These are phyloP conservation scores for Eufriesea mexicana DNA, from an alignment of 1,140 invertebrate species.

Conservation along the genomic window DNA sequence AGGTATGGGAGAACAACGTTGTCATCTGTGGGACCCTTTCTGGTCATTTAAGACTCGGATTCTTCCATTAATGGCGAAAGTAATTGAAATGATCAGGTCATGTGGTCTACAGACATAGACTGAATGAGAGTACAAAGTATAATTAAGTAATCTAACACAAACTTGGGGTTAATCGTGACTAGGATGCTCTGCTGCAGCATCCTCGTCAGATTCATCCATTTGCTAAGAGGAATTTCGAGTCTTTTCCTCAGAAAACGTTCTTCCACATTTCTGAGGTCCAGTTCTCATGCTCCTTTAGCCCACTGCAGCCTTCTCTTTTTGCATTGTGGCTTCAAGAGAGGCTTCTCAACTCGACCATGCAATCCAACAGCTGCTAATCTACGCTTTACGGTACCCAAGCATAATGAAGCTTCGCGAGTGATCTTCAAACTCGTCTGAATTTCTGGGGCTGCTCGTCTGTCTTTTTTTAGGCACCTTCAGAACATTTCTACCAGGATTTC, in stretches of 20 bases:
- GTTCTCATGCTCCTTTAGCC: not conserved
- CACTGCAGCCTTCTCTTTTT: not conserved
- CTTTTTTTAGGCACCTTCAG: too few species aligned
- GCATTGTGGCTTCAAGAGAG: not conserved
- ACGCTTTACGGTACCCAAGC: not conserved
- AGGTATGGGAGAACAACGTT: too few species aligned
- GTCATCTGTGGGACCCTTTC: too few species aligned
- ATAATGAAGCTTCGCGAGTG: not conserved
- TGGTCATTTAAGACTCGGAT: too few species aligned
- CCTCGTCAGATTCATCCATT: not conserved
- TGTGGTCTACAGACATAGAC: too few species aligned
- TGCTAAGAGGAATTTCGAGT: not conserved
- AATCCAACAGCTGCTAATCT: not conserved
- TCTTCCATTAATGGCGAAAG: too few species aligned
- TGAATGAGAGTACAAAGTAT: too few species aligned
- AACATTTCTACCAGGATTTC: too few species aligned
- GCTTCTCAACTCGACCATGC: slow-evolving; percentile 7
- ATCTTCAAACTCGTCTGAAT: not conserved
- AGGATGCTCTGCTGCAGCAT: not conserved
- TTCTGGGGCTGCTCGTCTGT: too few species aligned
- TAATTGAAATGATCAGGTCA: too few species aligned
- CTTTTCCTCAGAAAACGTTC: not conserved
- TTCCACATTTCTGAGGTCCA: not conserved
- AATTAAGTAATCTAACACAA: too few species aligned
- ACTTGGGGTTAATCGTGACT: not conserved